Conservation (phyloP, 2,797 vertebrate genomes). For the Xenops minutus region DNA sequence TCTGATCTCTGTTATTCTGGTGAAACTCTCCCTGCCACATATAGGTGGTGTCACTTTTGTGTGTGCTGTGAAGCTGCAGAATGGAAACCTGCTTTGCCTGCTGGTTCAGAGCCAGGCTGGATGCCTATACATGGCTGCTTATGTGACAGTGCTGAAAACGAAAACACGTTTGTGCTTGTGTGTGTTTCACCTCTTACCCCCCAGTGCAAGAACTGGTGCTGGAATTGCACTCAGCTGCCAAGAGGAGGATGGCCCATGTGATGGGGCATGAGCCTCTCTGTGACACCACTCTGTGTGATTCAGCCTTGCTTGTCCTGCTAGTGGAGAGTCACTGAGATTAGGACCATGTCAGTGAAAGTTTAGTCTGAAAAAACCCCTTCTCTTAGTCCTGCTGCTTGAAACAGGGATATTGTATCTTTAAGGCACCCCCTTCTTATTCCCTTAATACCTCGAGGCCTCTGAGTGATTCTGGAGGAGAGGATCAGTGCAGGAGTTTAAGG, state of each 20-base stretch:
- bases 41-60: background rate
- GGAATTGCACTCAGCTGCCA: background rate
- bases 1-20: background rate
- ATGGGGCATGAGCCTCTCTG: background rate
- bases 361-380: background rate
- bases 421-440: constrained; percentile 41
- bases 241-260: background rate
- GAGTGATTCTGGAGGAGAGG: constrained; percentile 69
- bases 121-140: background rate
- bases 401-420: constrained; percentile 66
- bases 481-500: constrained; percentile 60
- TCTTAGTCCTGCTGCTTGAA: background rate
- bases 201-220: background rate
- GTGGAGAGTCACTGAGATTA: background rate
- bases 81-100: background rate
- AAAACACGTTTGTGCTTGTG: background rate
- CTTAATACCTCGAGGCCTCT: constrained; percentile 46
- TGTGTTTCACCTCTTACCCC: background rate
- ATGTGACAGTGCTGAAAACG: background rate
- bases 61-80: background rate
- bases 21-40: background rate
- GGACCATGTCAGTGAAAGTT: background rate
- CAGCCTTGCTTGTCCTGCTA: background rate
- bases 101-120: background rate
- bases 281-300: background rate